phyloP scores from a whole-genome alignment of 2,113 vertebrate genomes.

The Thalassarche chlororhynchos region DNA sequence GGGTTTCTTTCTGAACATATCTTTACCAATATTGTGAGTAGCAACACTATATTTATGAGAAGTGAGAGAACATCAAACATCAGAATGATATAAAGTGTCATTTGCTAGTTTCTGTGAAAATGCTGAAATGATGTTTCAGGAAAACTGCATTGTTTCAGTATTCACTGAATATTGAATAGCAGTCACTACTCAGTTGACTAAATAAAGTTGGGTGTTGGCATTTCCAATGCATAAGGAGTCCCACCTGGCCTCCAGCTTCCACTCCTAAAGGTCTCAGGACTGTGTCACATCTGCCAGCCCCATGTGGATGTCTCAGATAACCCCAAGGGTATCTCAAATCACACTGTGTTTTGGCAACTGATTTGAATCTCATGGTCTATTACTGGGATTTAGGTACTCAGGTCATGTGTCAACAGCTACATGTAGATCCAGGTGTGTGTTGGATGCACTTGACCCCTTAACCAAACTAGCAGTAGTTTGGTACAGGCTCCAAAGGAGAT shows the following conservation, averaged over 20 bases:
- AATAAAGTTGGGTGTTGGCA: background rate
- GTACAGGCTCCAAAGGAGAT: background rate
- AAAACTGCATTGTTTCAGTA: background rate
- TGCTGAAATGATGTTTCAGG: background rate
- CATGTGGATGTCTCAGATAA: background rate
- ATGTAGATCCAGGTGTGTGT: background rate
- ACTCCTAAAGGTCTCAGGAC: background rate
- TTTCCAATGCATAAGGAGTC: background rate
- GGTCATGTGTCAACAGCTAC: background rate
- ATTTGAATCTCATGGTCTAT: background rate
- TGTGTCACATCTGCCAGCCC: background rate
- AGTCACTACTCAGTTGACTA: background rate
- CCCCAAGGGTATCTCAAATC: background rate
- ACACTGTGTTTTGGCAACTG: background rate
- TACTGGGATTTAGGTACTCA: background rate
- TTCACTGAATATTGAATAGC: background rate
- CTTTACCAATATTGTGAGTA: background rate
- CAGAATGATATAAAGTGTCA: background rate
- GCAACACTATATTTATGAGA: background rate
- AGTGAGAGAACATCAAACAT: background rate
- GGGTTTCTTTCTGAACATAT: background rate
- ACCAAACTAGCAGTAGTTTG: background rate
- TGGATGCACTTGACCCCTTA: background rate
- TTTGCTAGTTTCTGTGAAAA: background rate
- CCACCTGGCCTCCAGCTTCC: background rate